A percentile compares a stretch with the other conserved stretches of the same genome.
These are phyloP conservation scores for Arremon brunneinucha DNA, from an alignment of 2,797 vertebrate genomes.

Conservation along the genomic window DNA sequence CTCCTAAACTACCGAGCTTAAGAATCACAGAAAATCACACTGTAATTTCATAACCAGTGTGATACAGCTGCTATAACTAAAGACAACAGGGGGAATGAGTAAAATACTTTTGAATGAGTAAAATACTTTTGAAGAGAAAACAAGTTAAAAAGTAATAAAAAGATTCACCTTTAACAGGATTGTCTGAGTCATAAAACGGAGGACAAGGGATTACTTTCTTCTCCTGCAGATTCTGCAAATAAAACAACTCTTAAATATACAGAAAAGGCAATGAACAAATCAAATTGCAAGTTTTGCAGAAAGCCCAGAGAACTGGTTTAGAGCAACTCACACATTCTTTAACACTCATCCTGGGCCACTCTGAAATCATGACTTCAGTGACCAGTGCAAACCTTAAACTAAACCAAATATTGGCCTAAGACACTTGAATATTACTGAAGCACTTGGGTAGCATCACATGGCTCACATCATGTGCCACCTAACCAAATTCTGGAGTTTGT, in stretches of 20 bases:
- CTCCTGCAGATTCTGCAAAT: conserved; percentile 86
- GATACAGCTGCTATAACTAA: neutral
- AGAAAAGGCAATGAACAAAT: neutral
- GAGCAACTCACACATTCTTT: neutral
- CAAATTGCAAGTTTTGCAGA: neutral
- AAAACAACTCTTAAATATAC: neutral
- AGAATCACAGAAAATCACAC: neutral
- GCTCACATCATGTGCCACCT: neutral
- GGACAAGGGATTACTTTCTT: conserved; percentile 93
- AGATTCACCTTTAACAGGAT: conserved; percentile 89
- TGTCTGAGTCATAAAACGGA: conserved; percentile 88
- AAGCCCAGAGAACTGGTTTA: neutral
- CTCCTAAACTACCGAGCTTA: neutral
- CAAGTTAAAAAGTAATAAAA: neutral
- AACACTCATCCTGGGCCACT: neutral
- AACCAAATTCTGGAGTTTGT: neutral
- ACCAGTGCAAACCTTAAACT: neutral
- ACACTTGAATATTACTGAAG: neutral
- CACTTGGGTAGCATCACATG: neutral
- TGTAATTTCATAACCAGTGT: neutral
- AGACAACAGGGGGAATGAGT: neutral
- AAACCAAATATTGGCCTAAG: neutral
- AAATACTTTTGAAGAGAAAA: neutral
- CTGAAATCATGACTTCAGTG: neutral
- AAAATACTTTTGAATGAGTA: neutral